Base-by-base conservation (phyloP, 2,888 invertebrate genomes). In the Caenorhabditis auriculariae region DNA sequence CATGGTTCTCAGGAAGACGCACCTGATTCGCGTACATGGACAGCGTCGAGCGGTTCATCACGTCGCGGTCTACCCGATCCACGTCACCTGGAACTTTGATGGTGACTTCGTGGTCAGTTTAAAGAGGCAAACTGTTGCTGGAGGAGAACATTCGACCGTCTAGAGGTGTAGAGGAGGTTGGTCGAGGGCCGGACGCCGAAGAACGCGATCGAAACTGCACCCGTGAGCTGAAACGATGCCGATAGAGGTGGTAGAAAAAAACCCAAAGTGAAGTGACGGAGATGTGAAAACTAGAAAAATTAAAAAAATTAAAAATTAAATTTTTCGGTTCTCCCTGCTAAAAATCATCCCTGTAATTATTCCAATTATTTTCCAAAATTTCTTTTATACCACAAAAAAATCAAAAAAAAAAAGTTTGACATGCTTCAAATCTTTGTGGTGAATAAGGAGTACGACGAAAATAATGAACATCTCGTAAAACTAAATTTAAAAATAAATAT, bases 1-100 rank as follows among this genome's bases (percentile, higher is more conserved):
- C 63, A 42, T 64, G 63, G 46, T 69, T 66, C 32, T 69, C 69
- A 6, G 69, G 66, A 17, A 69, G 35, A 7, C 60, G 49, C n/a
- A 60, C 56, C 35, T 66, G 66, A 9, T 53, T 57, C 7, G 62
- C 66, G 53, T 64, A 66, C 69, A 69, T 69, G 12, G 66, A 64
- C 7, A 69, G 52, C 15, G 69, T 64, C 2, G 66, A 66, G 9
- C 69, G 52, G 12, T 54, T 69, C 60, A 69, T 54, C n/a, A 60
- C 56, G 26, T 68, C 65, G 39, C 46, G 35, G 21, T 55, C 55
- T 9, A 50, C 12, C 17, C 55, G 42, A 9, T 55, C 55, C 55
- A 52, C 46, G 28, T 57, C 57, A 45, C 57, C 57, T 52, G n/a
- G 23, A 50, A 48, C 17, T 17, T 41, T 41, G n/a, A n/a, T n/a